Percentiles rank a stretch among this genome's conserved stretches.
These are phyloP conservation scores for Protobothrops mucrosquamatus DNA, from an alignment of 2,113 vertebrate species.

Conservation along the genomic window DNA sequence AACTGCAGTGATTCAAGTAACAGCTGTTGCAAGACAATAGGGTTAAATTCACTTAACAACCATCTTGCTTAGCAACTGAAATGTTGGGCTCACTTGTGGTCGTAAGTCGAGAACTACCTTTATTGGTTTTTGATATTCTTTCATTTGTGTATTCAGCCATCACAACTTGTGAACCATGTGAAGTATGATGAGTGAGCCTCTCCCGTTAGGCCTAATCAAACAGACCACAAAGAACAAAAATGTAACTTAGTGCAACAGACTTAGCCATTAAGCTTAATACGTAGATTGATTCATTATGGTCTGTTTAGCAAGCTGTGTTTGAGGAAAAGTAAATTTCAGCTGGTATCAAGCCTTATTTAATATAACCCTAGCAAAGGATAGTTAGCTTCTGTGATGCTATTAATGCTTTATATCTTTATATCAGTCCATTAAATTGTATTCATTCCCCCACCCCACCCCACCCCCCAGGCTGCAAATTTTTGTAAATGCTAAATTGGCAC, in stretches of 20 bases:
- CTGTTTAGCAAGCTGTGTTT: neutral
- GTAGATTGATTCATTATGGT: neutral
- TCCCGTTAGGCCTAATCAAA: neutral
- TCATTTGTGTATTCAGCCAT: neutral
- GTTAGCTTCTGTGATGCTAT: neutral
- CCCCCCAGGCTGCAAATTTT: neutral
- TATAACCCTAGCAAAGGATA: neutral
- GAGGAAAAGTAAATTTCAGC: neutral
- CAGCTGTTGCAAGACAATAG: neutral
- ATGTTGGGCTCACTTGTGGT: neutral
- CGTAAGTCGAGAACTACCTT: neutral
- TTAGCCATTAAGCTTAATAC: neutral
- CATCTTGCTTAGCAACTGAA: neutral
- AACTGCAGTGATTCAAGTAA: neutral
- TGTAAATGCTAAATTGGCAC: neutral
- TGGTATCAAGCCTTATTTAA: neutral
- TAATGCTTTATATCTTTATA: neutral
- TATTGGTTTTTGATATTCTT: neutral
- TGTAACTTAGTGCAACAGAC: neutral
- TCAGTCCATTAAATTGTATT: neutral
- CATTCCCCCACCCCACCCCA: neutral
- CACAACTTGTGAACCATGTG: neutral
- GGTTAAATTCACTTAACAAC: neutral
- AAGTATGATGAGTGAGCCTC: neutral
- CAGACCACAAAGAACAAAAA: neutral